Evolutionary conservation across 2,113 vertebrate species (phyloP).

Genomic region (Tiliqua scincoides): DNA sequence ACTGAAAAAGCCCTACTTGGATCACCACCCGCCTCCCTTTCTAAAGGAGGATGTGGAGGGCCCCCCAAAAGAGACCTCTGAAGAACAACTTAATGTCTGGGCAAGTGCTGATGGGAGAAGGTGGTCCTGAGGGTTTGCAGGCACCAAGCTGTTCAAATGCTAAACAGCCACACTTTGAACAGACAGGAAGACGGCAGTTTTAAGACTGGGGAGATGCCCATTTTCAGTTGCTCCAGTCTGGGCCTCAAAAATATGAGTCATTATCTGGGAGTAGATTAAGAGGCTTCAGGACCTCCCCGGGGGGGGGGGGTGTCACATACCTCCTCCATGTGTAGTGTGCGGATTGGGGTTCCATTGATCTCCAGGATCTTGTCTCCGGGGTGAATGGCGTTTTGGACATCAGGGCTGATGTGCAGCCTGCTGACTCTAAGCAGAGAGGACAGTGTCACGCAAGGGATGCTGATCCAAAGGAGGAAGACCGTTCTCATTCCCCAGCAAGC

Average conservation of each 20-base stretch:
- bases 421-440: constrained; percentile 80
- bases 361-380: constrained; percentile 95
- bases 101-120: too few relatives aligned
- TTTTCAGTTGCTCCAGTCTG: background rate
- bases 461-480: background rate
- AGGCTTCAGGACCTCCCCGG: background rate
- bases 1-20: too few relatives aligned
- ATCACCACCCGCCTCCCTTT: too few relatives aligned
- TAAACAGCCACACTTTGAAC: too few relatives aligned
- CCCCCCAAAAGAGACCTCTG: too few relatives aligned
- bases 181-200: too few relatives aligned
- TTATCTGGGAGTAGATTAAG: background rate
- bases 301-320: constrained; percentile 71
- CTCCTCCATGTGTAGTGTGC: constrained; percentile 86
- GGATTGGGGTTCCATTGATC: constrained; percentile 92
- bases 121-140: too few relatives aligned
- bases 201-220: too few relatives aligned
- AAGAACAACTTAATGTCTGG: too few relatives aligned
- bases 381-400: constrained; percentile 92
- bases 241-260: background rate
- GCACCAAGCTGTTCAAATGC: too few relatives aligned
- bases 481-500: background rate
- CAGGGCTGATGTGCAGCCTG: constrained; percentile 91
- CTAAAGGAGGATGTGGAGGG: too few relatives aligned
- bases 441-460: constrained; percentile 1